Evolutionary conservation across 2,888 invertebrate species (phyloP).

Genomic region (Buathra laborator): DNA sequence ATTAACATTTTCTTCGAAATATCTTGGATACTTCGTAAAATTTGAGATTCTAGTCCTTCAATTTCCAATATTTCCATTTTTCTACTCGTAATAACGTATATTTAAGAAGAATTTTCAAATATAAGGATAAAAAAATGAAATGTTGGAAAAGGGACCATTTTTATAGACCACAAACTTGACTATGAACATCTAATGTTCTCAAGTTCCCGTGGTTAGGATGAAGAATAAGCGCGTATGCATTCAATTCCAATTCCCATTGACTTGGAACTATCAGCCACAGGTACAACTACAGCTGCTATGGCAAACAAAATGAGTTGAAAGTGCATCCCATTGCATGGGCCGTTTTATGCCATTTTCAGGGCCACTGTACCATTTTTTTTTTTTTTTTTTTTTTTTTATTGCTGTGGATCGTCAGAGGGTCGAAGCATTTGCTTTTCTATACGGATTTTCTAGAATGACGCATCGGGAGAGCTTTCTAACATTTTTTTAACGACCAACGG

Average conservation of each 20-base stretch:
- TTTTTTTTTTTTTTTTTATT: constrained; percentile 10
- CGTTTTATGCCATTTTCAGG: constrained; percentile 26
- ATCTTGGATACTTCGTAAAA: neutral
- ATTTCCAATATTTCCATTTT: neutral
- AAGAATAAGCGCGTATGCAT: constrained; percentile 3
- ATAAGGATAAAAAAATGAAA: neutral
- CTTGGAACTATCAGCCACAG: constrained; percentile 30
- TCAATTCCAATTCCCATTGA: constrained; percentile 31
- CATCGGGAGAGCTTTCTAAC: constrained; percentile 37
- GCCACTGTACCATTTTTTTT: constrained; percentile 29
- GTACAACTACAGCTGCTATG: constrained; percentile 74
- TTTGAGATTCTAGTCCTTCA: too few relatives aligned
- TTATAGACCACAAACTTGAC: neutral
- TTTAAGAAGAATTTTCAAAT: neutral
- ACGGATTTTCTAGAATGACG: constrained; percentile 21
- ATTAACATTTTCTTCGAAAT: neutral
- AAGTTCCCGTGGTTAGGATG: neutral
- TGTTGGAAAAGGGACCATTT: neutral
- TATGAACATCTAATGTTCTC: neutral
- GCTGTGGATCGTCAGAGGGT: neutral
- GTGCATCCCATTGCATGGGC: neutral
- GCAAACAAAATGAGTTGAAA: constrained; percentile 65
- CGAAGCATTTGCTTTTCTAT: neutral
- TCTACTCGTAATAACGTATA: neutral
- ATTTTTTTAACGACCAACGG: constrained; percentile 56